Evolutionary conservation across 2,797 vertebrate genomes (phyloP).

Genomic region (Catostomus latipinnis): DNA sequence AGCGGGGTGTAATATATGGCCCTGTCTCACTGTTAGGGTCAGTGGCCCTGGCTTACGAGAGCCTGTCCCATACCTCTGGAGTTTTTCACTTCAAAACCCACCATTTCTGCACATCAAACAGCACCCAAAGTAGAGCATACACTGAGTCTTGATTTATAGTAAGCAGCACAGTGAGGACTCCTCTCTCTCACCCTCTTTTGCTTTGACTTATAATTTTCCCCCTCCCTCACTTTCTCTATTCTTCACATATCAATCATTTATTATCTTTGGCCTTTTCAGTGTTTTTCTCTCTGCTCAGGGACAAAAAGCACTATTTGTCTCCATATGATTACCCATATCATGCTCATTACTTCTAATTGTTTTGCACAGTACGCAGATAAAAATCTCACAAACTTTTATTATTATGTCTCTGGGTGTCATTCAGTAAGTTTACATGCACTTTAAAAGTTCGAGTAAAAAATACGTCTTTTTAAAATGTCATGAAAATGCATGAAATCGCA

Average conservation of each 20-base stretch:
- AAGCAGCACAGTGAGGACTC: slow-evolving; percentile 81
- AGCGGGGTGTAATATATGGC: slow-evolving; percentile 86
- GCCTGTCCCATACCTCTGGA: slow-evolving; percentile 95
- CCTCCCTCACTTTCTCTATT: slow-evolving; percentile 48
- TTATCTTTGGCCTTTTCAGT: slow-evolving; percentile 56
- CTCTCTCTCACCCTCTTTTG: slow-evolving; percentile 50
- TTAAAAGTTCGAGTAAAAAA: too few relatives aligned
- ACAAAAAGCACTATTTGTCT: slow-evolving; percentile 46
- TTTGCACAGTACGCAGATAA: slow-evolving; percentile 6
- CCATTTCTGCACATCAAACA: slow-evolving; percentile 93
- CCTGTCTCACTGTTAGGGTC: slow-evolving; percentile 91
- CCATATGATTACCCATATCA: slow-evolving; percentile 25
- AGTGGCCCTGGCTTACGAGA: slow-evolving; percentile 88
- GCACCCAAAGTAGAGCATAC: slow-evolving; percentile 87
- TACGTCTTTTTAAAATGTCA: too few relatives aligned
- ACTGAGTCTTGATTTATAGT: slow-evolving; percentile 91
- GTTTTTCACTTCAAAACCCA: slow-evolving; percentile 98
- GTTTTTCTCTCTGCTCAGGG: slow-evolving; percentile 39
- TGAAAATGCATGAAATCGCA: too few relatives aligned
- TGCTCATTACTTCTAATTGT: slow-evolving; percentile 12
- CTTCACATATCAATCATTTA: slow-evolving; percentile 80
- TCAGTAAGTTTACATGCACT: too few relatives aligned
- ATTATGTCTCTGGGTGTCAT: background rate
- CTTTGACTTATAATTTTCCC: slow-evolving; percentile 48
- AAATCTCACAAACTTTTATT: background rate